phyloP scores from a whole-genome alignment of 2,888 invertebrate genomes.

The Argyresthia albistria region DNA sequence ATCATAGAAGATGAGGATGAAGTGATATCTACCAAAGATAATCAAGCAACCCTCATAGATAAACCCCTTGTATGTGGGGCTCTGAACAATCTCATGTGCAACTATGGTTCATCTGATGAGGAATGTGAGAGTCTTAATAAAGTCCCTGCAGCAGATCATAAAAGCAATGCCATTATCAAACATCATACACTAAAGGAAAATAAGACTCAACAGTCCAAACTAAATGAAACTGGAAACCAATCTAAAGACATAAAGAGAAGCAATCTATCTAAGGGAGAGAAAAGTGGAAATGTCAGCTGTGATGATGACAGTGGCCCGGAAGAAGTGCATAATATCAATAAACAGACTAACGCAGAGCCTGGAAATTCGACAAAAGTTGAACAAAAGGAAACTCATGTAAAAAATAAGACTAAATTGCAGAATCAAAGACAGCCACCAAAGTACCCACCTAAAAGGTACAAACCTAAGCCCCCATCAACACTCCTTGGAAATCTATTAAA shows the following conservation, averaged over 20 bases:
- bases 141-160: conserved; percentile 10
- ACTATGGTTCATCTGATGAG: conserved; percentile 66
- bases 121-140: conserved; percentile 14
- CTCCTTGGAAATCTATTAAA: conserved; percentile 81
- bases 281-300: conserved; percentile 7
- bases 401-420: conserved; percentile 14
- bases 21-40: conserved; percentile 15
- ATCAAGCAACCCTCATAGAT: conserved; percentile 9
- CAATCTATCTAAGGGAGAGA: conserved; percentile 6
- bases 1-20: conserved; percentile 50
- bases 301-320: conserved; percentile 63
- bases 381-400: conserved; percentile 10
- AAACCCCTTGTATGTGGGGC: conserved; percentile 54
- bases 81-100: conserved; percentile 67
- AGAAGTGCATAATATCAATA: conserved; percentile 49
- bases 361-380: conserved; percentile 11
- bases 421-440: conserved; percentile 9
- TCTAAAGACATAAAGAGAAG: not conserved
- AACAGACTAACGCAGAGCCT: conserved; percentile 5
- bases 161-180: not conserved
- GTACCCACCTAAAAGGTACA: conserved; percentile 10
- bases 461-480: conserved; percentile 57
- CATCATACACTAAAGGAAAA: conserved; percentile 8
- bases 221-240: not conserved
- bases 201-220: not conserved